phyloP scores from a whole-genome alignment of 1,140 invertebrate species.

The Drosophila setifemur region DNA sequence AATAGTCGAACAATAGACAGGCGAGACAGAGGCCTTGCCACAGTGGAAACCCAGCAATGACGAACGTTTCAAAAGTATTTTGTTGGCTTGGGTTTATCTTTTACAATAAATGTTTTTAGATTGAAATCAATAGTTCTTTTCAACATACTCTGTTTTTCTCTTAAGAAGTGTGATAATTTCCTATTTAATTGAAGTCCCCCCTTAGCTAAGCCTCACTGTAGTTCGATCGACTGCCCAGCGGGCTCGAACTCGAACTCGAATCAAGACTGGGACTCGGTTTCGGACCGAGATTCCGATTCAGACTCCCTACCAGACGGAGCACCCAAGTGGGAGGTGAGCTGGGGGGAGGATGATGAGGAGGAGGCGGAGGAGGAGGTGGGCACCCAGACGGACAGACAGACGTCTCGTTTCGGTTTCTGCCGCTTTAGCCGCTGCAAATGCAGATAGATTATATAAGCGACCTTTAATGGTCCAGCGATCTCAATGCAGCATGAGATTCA shows the following conservation, averaged over 20 bases:
- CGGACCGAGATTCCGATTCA: conserved; percentile 9
- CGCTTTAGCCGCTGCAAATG: conserved; percentile 42
- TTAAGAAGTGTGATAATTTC: too few relatives aligned
- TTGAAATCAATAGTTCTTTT: too few relatives aligned
- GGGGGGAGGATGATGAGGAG: too few relatives aligned
- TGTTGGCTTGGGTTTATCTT: too few relatives aligned
- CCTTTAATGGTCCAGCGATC: conserved; percentile 82
- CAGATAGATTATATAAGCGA: conserved; percentile 80
- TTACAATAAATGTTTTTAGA: too few relatives aligned
- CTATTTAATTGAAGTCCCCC: too few relatives aligned
- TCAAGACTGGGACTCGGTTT: conserved; percentile 17
- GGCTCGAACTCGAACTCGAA: conserved; percentile 35
- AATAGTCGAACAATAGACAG: conserved; percentile 35
- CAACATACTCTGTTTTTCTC: too few relatives aligned
- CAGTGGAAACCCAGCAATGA: not conserved
- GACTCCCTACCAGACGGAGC: conserved; percentile 8
- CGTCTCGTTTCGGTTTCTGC: conserved; percentile 64
- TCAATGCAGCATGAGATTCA: conserved; percentile 45
- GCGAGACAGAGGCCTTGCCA: conserved; percentile 5
- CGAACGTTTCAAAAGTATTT: not conserved
- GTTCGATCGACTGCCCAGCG: conserved; percentile 46
- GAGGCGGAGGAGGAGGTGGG: not conserved
- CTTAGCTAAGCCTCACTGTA: conserved; percentile 3
- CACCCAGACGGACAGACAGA: conserved; percentile 38
- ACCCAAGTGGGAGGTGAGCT: too few relatives aligned